A percentile compares a stretch with the other conserved stretches of the same genome.
These are phyloP conservation scores for Lasiurus cinereus DNA, from an alignment of 2,113 vertebrate genomes.

Conservation along the genomic window DNA sequence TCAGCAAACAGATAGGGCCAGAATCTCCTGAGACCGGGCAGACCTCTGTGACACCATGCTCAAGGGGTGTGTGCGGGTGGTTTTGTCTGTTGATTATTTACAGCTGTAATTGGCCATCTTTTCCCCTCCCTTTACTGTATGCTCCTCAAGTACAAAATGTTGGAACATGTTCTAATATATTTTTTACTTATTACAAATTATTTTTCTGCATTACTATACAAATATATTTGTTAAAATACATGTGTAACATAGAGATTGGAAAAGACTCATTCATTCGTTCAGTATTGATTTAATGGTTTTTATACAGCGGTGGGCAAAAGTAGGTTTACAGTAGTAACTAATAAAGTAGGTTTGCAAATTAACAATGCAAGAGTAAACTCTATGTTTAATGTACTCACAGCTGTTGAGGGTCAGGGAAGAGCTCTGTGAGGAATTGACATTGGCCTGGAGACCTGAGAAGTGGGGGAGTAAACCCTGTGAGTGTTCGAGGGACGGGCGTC, in stretches of 20 bases:
- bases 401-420: not conserved
- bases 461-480: not conserved
- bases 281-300: slow-evolving; percentile 1
- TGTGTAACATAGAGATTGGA: not conserved
- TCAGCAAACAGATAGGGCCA: not conserved
- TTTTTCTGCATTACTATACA: not conserved
- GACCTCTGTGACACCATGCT: not conserved
- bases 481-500: not conserved
- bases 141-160: not conserved
- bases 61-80: not conserved
- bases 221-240: not conserved
- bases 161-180: not conserved
- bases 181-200: slow-evolving; percentile 8
- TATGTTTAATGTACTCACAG: not conserved
- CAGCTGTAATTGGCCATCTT: not conserved
- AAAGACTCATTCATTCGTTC: not conserved
- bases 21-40: not conserved
- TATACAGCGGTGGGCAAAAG: not conserved
- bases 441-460: not conserved
- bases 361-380: not conserved
- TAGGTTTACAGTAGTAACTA: not conserved
- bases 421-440: not conserved
- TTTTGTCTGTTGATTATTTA: not conserved
- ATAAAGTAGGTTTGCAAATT: not conserved
- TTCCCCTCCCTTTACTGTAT: not conserved